phyloP scores from a whole-genome alignment of 2,888 invertebrate species.

The Hyalella azteca region DNA sequence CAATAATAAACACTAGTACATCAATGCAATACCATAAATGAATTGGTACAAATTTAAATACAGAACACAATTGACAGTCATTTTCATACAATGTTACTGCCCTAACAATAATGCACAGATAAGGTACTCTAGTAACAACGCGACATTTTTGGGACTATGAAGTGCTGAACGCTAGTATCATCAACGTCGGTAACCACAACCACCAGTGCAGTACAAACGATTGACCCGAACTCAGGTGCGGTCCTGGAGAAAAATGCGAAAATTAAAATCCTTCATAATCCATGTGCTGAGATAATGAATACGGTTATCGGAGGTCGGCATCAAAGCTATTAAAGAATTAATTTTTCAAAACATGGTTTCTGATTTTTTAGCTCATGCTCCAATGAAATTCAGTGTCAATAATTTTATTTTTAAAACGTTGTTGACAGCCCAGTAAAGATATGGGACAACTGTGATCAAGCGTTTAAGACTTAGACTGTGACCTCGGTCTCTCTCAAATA shows the following conservation, averaged over 20 bases:
- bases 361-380: too few relatives aligned
- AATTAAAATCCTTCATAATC: too few relatives aligned
- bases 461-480: too few relatives aligned
- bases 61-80: background rate
- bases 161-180: background rate
- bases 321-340: too few relatives aligned
- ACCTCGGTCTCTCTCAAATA: too few relatives aligned
- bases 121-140: constrained; percentile 3
- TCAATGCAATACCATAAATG: background rate
- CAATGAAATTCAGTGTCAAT: too few relatives aligned
- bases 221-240: background rate
- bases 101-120: constrained; percentile 8
- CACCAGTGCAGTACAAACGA: background rate
- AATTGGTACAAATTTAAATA: background rate
- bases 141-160: background rate
- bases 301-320: too few relatives aligned
- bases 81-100: constrained; percentile 8
- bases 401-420: too few relatives aligned
- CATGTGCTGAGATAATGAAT: too few relatives aligned
- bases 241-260: background rate
- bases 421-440: too few relatives aligned
- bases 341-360: too few relatives aligned
- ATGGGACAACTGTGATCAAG: too few relatives aligned
- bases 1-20: background rate
- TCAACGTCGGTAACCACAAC: background rate